These are phyloP conservation scores for Lymantria monacha DNA, from an alignment of 2,888 invertebrate species.

Conservation along the genomic window DNA sequence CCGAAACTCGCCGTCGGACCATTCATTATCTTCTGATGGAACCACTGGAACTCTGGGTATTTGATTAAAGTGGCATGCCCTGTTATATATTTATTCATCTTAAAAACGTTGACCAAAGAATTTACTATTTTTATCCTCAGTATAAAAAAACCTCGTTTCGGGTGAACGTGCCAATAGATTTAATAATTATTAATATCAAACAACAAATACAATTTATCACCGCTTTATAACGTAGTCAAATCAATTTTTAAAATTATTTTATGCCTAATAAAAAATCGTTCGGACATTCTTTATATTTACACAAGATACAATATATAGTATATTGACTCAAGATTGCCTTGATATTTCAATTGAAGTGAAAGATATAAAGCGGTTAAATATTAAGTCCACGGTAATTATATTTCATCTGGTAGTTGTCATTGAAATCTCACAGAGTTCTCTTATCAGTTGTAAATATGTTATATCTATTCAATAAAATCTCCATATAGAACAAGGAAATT, in stretches of 20 bases:
- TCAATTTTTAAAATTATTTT: neutral
- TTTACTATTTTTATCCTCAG: no score
- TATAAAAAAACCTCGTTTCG: no score
- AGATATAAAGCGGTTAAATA: slow-evolving; percentile 2
- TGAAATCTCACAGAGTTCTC: neutral
- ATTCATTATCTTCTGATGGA: no score
- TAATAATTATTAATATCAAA: neutral
- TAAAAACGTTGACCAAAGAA: no score
- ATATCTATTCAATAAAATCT: neutral
- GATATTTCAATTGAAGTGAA: slow-evolving; percentile 7
- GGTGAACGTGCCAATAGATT: neutral
- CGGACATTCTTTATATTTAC: neutral
- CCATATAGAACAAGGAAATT: no score
- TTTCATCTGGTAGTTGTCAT: neutral
- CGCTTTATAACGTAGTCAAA: neutral
- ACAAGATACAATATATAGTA: neutral
- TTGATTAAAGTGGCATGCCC: no score
- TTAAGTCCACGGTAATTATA: neutral
- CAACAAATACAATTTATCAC: no score
- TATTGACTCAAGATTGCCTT: slow-evolving; percentile 4
- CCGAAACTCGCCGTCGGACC: no score
- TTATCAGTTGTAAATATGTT: neutral
- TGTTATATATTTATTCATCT: no score
- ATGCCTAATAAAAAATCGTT: neutral
- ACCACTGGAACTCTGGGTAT: no score